phyloP scores from a whole-genome alignment of 2,797 vertebrate species.

The Apogon hyalosoma region DNA sequence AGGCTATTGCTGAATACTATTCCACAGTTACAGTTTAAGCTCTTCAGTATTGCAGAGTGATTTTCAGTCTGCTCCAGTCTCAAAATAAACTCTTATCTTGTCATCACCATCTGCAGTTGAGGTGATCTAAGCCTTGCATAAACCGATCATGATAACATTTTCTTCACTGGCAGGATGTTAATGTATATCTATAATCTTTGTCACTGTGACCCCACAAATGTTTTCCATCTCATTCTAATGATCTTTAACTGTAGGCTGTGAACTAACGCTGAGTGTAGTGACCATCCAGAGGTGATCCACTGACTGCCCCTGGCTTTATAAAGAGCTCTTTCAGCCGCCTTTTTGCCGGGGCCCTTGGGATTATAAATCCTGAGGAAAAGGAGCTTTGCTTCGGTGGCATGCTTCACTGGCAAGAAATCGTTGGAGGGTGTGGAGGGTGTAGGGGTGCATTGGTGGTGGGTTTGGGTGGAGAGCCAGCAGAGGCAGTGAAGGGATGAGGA shows the following conservation, averaged over 20 bases:
- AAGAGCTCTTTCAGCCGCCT: constrained; percentile 77
- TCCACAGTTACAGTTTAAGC: constrained; percentile 17
- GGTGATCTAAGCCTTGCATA: too few relatives aligned
- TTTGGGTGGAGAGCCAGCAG: constrained; percentile 33
- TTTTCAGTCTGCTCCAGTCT: constrained; percentile 9
- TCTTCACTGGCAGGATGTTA: too few relatives aligned
- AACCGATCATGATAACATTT: too few relatives aligned
- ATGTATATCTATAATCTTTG: not conserved
- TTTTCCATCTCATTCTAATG: constrained; percentile 8
- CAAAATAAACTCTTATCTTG: too few relatives aligned
- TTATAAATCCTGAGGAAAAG: constrained; percentile 79
- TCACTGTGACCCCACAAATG: constrained; percentile 18
- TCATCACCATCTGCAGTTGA: too few relatives aligned
- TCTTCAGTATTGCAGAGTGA: constrained; percentile 37
- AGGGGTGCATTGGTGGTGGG: constrained; percentile 15
- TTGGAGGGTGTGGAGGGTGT: constrained; percentile 23
- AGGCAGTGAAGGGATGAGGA: constrained; percentile 33
- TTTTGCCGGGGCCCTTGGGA: constrained; percentile 62
- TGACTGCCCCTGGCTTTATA: constrained; percentile 67
- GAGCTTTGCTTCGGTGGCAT: constrained; percentile 77
- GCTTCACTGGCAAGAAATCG: constrained; percentile 73
- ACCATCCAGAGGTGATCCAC: constrained; percentile 66
- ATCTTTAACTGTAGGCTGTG: not conserved
- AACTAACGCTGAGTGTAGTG: constrained; percentile 41
- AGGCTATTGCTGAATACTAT: not conserved